These are phyloP conservation scores for Drosophila malerkotliana DNA, from an alignment of 1,140 invertebrate species.

Conservation along the genomic window DNA sequence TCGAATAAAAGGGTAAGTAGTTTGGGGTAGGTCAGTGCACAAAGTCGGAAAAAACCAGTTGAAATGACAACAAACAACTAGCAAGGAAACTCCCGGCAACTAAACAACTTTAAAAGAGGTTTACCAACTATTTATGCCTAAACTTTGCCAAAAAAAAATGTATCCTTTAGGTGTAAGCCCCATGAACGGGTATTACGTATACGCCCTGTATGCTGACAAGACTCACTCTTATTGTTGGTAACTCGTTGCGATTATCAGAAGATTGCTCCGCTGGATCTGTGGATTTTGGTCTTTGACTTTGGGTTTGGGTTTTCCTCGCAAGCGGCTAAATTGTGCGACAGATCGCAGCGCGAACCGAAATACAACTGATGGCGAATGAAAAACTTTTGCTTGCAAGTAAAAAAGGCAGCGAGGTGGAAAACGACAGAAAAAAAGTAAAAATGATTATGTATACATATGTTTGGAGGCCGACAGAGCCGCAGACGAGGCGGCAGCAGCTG, in stretches of 20 bases:
- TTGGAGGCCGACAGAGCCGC: slow-evolving; percentile 68
- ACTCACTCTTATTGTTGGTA: slow-evolving; percentile 53
- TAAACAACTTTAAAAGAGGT: not conserved
- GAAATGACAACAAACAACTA: not conserved
- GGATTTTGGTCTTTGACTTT: slow-evolving; percentile 1
- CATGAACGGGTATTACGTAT: slow-evolving; percentile 10
- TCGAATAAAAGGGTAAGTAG: not conserved
- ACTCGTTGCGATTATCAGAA: slow-evolving; percentile 8
- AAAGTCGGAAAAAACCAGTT: not conserved
- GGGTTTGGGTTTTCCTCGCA: slow-evolving; percentile 14
- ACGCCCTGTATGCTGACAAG: slow-evolving; percentile 7
- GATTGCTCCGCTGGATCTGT: slow-evolving; percentile 20
- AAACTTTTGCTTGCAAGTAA: slow-evolving; percentile 82
- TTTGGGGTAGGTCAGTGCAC: slow-evolving; percentile 36
- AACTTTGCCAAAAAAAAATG: not conserved
- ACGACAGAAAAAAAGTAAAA: slow-evolving; percentile 73
- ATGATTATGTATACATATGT: slow-evolving; percentile 77
- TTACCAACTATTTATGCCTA: not conserved
- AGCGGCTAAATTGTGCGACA: slow-evolving; percentile 65
- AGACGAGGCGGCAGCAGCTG: slow-evolving; percentile 32
- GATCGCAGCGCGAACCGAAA: slow-evolving; percentile 83
- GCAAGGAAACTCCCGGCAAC: not conserved
- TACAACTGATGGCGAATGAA: slow-evolving; percentile 83
- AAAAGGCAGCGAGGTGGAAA: slow-evolving; percentile 78
- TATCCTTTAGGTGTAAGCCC: not conserved